These are phyloP conservation scores for Cosmia trapezina DNA, from an alignment of 2,888 invertebrate species.

Conservation along the genomic window DNA sequence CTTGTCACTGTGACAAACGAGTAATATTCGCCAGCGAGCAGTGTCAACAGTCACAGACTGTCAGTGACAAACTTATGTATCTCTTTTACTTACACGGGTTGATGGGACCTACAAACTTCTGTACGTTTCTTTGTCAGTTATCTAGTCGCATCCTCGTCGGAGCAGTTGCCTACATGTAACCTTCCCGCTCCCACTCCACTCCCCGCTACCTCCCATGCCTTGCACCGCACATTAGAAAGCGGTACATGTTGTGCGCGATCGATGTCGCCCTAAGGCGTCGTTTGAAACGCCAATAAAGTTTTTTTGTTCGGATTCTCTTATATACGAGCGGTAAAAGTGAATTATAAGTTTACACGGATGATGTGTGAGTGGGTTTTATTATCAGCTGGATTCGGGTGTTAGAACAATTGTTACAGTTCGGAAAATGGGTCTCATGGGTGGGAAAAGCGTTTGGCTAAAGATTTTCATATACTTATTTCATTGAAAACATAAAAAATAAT, in stretches of 20 bases:
- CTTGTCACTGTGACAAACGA: no score
- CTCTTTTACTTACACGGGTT: no score
- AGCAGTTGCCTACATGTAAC: no score
- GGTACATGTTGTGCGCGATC: conserved; percentile 79
- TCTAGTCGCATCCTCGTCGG: no score
- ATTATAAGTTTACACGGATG: conserved; percentile 75
- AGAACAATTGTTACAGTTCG: conserved; percentile 1
- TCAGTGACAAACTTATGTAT: no score
- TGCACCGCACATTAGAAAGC: conserved; percentile 55
- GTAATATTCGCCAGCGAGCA: no score
- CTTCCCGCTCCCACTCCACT: not conserved
- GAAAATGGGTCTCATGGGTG: not conserved
- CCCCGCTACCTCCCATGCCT: conserved; percentile 28
- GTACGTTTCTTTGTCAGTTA: no score
- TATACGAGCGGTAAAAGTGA: conserved; percentile 78
- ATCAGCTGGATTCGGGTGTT: conserved; percentile 24
- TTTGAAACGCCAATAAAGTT: conserved; percentile 86
- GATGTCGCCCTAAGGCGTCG: conserved; percentile 88
- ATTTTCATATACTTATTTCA: no score
- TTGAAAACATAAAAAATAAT: no score
- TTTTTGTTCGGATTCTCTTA: conserved; percentile 83
- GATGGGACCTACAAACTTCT: no score
- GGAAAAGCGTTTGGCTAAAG: no score
- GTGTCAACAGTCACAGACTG: no score
- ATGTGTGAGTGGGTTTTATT: conserved; percentile 48